Conservation (phyloP, 2,797 vertebrate species). For the Phalanger gymnotis region DNA sequence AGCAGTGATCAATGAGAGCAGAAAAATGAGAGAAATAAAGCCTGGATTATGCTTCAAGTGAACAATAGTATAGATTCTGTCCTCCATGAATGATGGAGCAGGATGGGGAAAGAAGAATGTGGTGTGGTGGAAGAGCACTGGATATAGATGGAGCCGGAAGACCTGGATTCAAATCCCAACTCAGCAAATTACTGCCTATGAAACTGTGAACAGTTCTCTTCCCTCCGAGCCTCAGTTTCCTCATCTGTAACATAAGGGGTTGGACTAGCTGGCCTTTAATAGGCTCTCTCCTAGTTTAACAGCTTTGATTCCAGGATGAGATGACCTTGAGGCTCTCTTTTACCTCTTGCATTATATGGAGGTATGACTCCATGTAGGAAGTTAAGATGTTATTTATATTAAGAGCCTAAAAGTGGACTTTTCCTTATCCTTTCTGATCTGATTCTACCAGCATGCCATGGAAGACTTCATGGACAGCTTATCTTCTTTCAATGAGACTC, state of each 20-base stretch:
- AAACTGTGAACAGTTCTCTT: background rate
- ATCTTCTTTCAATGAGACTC: background rate
- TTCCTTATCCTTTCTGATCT: conserved; percentile 73
- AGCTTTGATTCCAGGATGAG: background rate
- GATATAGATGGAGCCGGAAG: background rate
- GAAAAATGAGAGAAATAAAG: conserved; percentile 74
- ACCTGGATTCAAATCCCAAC: background rate
- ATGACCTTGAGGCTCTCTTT: background rate
- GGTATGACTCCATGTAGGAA: background rate
- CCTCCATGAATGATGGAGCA: conserved; percentile 56
- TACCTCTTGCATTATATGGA: too few species aligned
- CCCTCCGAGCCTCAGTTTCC: background rate
- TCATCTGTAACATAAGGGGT: background rate
- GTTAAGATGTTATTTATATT: conserved; percentile 9
- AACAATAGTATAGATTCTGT: conserved; percentile 60
- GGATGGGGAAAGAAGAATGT: conserved; percentile 53
- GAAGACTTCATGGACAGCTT: conserved; percentile 48
- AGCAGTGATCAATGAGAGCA: conserved; percentile 68
- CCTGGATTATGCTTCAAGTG: conserved; percentile 75
- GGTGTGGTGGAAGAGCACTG: conserved; percentile 60
- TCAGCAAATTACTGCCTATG: background rate
- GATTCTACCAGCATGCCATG: conserved; percentile 51
- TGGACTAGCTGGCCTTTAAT: background rate
- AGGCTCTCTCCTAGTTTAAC: background rate
- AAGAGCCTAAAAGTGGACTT: conserved; percentile 65